Evolutionary conservation across 2,888 invertebrate species (phyloP).

Genomic region (Orthonychiurus folsomi): DNA sequence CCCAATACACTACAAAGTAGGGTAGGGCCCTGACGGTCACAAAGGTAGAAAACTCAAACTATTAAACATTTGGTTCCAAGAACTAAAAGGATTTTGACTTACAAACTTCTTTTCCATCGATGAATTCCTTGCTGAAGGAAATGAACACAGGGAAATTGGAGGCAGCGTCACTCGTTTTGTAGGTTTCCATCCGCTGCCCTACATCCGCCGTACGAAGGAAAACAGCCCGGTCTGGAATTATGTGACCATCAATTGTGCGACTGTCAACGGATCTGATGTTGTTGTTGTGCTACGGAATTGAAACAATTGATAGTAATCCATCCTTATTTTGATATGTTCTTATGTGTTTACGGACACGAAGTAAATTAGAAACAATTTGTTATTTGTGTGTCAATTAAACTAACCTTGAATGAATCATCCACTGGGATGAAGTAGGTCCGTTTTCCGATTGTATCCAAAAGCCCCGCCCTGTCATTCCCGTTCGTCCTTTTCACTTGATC

Average conservation of each 20-base stretch:
- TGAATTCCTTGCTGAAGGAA: constrained; percentile 27
- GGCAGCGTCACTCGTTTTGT: constrained; percentile 23
- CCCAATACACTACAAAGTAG: too few relatives aligned
- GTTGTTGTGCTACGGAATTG: not conserved
- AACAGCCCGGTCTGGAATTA: constrained; percentile 74
- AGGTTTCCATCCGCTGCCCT: constrained; percentile 62
- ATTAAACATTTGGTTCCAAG: too few relatives aligned
- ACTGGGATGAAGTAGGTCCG: constrained; percentile 86
- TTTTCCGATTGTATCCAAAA: constrained; percentile 64
- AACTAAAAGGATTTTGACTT: too few relatives aligned
- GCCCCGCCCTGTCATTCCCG: not conserved
- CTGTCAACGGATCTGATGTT: constrained; percentile 60
- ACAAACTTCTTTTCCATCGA: constrained; percentile 10
- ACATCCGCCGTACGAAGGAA: constrained; percentile 70
- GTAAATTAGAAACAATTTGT: too few relatives aligned
- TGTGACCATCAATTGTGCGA: constrained; percentile 80
- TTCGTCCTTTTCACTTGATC: too few relatives aligned
- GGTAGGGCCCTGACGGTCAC: too few relatives aligned
- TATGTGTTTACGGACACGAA: not conserved
- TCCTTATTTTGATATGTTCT: not conserved
- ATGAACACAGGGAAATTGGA: constrained; percentile 36
- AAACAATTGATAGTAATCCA: not conserved
- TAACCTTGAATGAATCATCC: constrained; percentile 79
- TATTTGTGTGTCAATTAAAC: constrained; percentile 16
- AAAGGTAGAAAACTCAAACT: too few relatives aligned